Percentiles rank a stretch among this genome's conserved stretches.
Conservation (phyloP, 2,888 invertebrate species). For the Lamellibrachia satsuma region DNA sequence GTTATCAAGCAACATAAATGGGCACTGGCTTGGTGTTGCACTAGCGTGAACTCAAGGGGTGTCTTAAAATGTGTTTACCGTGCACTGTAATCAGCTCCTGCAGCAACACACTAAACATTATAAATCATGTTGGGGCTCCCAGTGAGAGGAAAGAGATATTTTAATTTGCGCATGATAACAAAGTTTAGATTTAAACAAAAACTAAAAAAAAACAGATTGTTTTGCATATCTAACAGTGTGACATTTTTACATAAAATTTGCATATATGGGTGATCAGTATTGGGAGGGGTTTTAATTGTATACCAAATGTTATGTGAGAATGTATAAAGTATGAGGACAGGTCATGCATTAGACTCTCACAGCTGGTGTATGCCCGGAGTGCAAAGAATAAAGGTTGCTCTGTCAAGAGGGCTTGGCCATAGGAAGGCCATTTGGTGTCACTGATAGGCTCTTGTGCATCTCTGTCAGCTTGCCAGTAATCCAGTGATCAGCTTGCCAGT, state of each 20-base stretch:
- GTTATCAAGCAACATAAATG: neutral
- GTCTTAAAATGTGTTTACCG: slow-evolving; percentile 13
- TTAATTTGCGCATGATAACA: neutral
- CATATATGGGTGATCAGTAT: too few species aligned
- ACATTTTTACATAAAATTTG: too few species aligned
- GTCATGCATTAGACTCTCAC: neutral
- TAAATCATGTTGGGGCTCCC: neutral
- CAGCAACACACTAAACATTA: neutral
- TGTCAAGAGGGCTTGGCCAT: neutral
- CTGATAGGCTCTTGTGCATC: neutral
- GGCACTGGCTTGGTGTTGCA: neutral
- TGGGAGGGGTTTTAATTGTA: too few species aligned
- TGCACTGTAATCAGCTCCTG: neutral
- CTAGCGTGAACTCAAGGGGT: neutral
- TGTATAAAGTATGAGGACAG: neutral
- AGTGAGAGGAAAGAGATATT: neutral
- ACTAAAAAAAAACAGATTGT: too few species aligned
- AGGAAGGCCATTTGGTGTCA: neutral
- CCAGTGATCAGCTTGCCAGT: neutral
- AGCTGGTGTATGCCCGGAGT: neutral
- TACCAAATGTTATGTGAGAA: too few species aligned
- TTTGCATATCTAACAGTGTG: too few species aligned
- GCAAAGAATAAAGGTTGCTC: neutral
- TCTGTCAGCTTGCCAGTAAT: neutral
- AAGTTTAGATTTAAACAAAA: too few species aligned